These are phyloP conservation scores for Aramus guarauna DNA, from an alignment of 2,113 vertebrate genomes.

Conservation along the genomic window DNA sequence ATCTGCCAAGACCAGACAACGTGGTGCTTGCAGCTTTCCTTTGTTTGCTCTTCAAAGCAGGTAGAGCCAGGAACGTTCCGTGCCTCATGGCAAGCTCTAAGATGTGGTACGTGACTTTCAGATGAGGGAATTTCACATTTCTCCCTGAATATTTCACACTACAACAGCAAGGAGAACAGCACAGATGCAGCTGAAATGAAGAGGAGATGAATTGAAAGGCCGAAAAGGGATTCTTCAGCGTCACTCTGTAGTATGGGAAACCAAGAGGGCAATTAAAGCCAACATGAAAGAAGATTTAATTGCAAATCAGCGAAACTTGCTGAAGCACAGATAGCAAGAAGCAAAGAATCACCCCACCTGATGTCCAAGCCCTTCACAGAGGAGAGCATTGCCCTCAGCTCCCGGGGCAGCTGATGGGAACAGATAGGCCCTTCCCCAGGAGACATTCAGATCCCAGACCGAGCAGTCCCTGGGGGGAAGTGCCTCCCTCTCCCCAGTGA, in stretches of 20 bases:
- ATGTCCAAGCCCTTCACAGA: background rate
- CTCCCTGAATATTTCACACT: conserved; percentile 1
- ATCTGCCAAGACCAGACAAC: conserved; percentile 17
- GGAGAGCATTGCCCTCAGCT: background rate
- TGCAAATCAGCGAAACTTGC: background rate
- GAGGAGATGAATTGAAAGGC: background rate
- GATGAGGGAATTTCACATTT: conserved; percentile 22
- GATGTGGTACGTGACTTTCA: conserved; percentile 39
- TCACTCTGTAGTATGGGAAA: background rate
- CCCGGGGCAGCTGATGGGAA: background rate
- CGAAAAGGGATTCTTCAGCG: background rate
- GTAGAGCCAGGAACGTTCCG: background rate
- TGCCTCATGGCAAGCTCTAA: conserved; percentile 41
- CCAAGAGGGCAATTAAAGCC: background rate
- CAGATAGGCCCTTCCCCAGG: background rate
- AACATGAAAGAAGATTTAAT: background rate
- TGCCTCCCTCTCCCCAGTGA: background rate
- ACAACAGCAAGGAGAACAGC: background rate
- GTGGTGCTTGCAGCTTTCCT: background rate
- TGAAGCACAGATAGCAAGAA: background rate
- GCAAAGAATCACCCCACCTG: background rate
- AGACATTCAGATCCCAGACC: background rate
- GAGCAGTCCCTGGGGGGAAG: background rate
- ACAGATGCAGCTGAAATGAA: background rate
- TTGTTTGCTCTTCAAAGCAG: conserved; percentile 42